Conservation (phyloP, 1,140 invertebrate species). For the Camponotus vicinus region DNA sequence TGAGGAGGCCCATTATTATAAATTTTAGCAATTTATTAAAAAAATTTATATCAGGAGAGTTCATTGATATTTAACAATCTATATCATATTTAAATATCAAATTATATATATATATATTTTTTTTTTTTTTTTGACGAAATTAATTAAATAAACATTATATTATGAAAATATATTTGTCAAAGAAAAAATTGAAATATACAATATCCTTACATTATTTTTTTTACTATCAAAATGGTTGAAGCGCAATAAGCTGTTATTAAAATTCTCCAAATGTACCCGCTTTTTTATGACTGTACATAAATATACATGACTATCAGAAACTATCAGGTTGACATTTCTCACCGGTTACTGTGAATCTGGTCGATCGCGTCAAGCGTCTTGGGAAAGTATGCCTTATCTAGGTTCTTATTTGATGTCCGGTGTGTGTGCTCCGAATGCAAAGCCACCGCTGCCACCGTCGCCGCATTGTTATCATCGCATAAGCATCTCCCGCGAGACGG, state of each 20-base stretch:
- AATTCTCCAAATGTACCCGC: neutral
- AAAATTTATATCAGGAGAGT: neutral
- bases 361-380: constrained; percentile 74
- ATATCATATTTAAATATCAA: neutral
- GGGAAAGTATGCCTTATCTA: constrained; percentile 81
- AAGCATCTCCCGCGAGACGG: constrained; percentile 74
- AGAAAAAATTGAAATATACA: neutral
- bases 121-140: neutral
- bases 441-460: constrained; percentile 67
- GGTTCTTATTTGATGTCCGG: constrained; percentile 74
- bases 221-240: neutral
- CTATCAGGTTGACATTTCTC: constrained; percentile 64
- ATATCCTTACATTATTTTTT: neutral
- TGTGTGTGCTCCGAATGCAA: constrained; percentile 80
- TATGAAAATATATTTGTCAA: neutral
- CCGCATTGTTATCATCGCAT: constrained; percentile 68
- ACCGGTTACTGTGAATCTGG: constrained; percentile 70
- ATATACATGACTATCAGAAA: neutral
- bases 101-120: neutral
- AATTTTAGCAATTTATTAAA: neutral
- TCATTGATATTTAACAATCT: neutral
- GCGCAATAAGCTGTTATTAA: neutral
- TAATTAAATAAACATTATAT: neutral
- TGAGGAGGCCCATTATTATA: neutral
- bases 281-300: neutral